Evolutionary conservation across 1,140 invertebrate species (phyloP).

Genomic region (Drosophila bocqueti): DNA sequence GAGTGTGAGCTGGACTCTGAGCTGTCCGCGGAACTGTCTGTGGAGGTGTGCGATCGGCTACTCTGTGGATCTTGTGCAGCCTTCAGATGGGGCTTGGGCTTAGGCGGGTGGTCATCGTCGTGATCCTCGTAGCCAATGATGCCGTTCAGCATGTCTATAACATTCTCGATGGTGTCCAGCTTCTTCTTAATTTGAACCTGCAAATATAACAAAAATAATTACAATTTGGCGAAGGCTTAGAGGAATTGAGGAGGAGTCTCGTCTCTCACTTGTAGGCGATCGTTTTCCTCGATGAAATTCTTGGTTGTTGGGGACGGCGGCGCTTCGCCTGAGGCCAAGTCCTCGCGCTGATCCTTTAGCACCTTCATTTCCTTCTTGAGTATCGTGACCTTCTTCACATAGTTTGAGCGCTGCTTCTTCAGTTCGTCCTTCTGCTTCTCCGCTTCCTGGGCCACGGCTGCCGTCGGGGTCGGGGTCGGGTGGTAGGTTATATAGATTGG

Average conservation of each 20-base stretch:
- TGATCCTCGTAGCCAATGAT: conserved; percentile 87
- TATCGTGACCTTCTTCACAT: conserved; percentile 89
- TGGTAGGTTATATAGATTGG: conserved; percentile 20
- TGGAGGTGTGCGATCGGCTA: conserved; percentile 44
- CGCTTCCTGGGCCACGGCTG: conserved; percentile 92
- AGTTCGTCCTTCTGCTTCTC: conserved; percentile 92
- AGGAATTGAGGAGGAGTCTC: no score
- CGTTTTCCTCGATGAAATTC: conserved; percentile 91
- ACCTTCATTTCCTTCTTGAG: conserved; percentile 91
- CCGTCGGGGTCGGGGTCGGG: no score
- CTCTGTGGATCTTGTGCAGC: conserved; percentile 15
- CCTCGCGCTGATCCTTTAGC: conserved; percentile 90
- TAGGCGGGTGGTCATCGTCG: conserved; percentile 62
- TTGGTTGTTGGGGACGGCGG: conserved; percentile 89
- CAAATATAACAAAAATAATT: neutral
- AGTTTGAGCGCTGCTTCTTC: conserved; percentile 91
- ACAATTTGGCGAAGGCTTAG: no score
- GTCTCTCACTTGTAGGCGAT: conserved; percentile 89
- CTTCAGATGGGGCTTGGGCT: conserved; percentile 26
- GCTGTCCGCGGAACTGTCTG: conserved; percentile 63
- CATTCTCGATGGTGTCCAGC: conserved; percentile 92
- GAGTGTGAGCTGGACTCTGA: conserved; percentile 59
- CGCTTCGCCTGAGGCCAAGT: conserved; percentile 87
- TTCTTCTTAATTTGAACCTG: conserved; percentile 93
- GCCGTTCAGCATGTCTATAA: conserved; percentile 92